phyloP scores from a whole-genome alignment of 2,113 vertebrate species.

The Todiramphus saurophagus region DNA sequence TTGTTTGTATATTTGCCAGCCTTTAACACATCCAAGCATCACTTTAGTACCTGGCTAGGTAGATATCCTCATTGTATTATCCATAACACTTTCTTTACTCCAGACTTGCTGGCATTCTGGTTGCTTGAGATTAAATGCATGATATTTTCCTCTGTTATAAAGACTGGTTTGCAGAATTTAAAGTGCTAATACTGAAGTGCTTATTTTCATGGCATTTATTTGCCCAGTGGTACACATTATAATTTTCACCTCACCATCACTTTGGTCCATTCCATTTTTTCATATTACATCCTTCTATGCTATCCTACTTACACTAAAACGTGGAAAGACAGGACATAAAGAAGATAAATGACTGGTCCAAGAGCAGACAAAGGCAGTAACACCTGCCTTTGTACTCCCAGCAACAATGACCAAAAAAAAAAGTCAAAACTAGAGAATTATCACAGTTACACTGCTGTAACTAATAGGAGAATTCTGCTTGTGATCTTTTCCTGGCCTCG shows the following conservation, averaged over 20 bases:
- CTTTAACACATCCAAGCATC: neutral
- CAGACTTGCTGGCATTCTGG: neutral
- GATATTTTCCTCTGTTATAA: neutral
- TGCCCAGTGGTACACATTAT: neutral
- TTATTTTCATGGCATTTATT: neutral
- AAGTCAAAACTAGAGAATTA: neutral
- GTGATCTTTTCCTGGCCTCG: neutral
- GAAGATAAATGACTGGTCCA: neutral
- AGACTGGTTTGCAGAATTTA: neutral
- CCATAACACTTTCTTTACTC: neutral
- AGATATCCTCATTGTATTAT: neutral
- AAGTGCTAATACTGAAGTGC: neutral
- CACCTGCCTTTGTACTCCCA: neutral
- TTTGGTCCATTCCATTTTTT: neutral
- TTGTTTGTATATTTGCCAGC: neutral
- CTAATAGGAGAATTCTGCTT: neutral
- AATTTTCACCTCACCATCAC: neutral
- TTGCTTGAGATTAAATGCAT: neutral
- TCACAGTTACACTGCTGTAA: neutral
- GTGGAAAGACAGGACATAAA: neutral
- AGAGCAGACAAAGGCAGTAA: neutral
- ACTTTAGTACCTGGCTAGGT: neutral
- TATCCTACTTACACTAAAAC: neutral
- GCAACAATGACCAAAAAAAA: accelerated
- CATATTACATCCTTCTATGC: neutral